These are phyloP conservation scores for Noctua pronuba DNA, from an alignment of 2,888 invertebrate species.

Conservation along the genomic window DNA sequence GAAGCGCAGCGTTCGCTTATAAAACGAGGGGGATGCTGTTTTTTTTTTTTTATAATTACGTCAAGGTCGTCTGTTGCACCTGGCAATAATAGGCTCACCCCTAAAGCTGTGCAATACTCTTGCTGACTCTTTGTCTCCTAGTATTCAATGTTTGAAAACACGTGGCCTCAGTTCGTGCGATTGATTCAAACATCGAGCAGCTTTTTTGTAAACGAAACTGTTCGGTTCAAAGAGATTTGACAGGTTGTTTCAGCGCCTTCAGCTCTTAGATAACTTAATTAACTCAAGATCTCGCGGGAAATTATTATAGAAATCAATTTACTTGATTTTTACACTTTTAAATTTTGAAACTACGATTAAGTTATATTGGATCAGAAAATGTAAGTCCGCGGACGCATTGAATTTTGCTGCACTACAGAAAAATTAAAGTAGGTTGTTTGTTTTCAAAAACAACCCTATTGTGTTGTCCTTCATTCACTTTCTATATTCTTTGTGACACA, in stretches of 20 bases:
- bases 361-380: too few relatives aligned
- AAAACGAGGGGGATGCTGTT: too few relatives aligned
- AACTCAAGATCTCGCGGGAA: too few relatives aligned
- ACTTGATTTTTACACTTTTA: too few relatives aligned
- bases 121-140: slow-evolving; percentile 7
- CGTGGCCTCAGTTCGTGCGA: neutral
- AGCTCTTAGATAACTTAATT: neutral
- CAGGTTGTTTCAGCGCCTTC: neutral
- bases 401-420: too few relatives aligned
- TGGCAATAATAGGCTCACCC: neutral
- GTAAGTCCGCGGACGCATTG: too few relatives aligned
- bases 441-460: neutral
- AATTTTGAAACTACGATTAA: too few relatives aligned
- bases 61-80: slow-evolving; percentile 1
- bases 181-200: neutral
- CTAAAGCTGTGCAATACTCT: neutral
- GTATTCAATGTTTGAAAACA: slow-evolving; percentile 1
- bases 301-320: neutral
- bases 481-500: neutral
- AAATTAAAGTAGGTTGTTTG: neutral
- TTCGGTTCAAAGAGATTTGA: too few relatives aligned
- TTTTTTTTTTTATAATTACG: neutral
- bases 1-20: neutral
- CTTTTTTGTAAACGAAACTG: neutral
- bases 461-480: neutral